Conservation (phyloP, 2,113 vertebrate genomes). For the Oreochromis niloticus region DNA sequence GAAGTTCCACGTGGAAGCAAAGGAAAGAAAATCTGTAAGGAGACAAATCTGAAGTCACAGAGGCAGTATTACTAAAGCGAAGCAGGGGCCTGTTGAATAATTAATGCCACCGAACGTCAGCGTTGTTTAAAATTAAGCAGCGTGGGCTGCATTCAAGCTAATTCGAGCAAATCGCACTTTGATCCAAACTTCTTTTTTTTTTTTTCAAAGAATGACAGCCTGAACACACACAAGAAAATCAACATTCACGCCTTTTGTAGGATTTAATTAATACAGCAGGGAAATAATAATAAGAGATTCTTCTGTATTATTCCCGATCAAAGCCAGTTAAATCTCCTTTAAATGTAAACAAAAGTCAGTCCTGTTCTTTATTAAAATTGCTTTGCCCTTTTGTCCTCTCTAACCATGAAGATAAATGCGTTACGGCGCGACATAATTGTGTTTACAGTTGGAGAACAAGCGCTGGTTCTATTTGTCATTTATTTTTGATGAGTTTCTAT, state of each 20-base stretch:
- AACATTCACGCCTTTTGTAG: not conserved
- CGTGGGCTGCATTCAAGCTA: not conserved
- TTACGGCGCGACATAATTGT: not conserved
- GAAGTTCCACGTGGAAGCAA: not conserved
- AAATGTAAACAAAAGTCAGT: not conserved
- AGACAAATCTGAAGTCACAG: not conserved
- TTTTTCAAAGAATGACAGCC: not conserved
- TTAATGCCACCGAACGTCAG: not conserved
- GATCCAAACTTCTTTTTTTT: not conserved
- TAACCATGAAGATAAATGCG: not conserved
- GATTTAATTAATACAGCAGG: not conserved
- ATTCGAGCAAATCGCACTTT: not conserved
- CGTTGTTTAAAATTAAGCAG: not conserved
- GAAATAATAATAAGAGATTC: not conserved
- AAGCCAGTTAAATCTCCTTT: not conserved
- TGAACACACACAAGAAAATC: not conserved
- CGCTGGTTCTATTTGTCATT: not conserved
- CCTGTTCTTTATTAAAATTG: not conserved
- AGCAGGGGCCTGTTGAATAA: not conserved
- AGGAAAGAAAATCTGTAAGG: not conserved
- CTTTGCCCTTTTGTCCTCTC: not conserved
- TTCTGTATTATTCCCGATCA: not conserved
- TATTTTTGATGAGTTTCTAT: conserved; percentile 15
- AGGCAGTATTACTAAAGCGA: not conserved
- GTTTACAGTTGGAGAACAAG: conserved; percentile 10